Conservation (phyloP, 2,797 vertebrate species). For the Loris lydekkerianus region DNA sequence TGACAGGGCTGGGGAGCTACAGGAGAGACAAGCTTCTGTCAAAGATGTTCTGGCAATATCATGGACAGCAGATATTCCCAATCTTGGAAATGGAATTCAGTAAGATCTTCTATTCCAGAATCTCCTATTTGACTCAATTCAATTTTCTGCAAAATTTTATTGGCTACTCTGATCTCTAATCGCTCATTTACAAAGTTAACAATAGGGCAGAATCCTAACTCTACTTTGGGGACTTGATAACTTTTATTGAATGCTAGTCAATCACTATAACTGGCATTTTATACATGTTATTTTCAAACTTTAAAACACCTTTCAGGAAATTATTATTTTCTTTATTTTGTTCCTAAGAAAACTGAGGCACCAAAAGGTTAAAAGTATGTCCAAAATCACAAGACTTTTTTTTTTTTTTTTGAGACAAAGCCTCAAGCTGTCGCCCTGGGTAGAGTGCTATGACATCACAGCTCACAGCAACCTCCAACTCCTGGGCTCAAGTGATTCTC, state of each 20-base stretch:
- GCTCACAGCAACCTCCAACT: too few relatives aligned
- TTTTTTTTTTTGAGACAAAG: too few relatives aligned
- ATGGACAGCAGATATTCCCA: not conserved
- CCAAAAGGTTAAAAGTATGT: not conserved
- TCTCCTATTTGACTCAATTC: not conserved
- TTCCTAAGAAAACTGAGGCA: not conserved
- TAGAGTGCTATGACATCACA: too few relatives aligned
- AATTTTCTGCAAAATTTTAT: not conserved
- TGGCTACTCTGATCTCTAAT: not conserved
- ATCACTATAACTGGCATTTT: not conserved
- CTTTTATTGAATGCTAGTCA: not conserved
- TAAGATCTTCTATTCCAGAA: not conserved
- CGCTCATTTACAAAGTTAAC: not conserved
- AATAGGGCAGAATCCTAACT: not conserved
- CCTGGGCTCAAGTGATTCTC: too few relatives aligned
- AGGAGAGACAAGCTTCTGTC: not conserved
- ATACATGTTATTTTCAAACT: not conserved
- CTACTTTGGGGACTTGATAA: not conserved
- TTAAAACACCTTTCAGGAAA: not conserved
- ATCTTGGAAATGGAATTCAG: not conserved
- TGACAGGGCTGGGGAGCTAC: not conserved
- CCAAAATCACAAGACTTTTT: not conserved
- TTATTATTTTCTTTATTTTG: not conserved
- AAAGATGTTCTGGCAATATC: not conserved
- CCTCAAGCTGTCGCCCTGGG: too few relatives aligned